Base-by-base conservation (phyloP, 2,113 vertebrate species). In the Eulemur rufifrons region DNA sequence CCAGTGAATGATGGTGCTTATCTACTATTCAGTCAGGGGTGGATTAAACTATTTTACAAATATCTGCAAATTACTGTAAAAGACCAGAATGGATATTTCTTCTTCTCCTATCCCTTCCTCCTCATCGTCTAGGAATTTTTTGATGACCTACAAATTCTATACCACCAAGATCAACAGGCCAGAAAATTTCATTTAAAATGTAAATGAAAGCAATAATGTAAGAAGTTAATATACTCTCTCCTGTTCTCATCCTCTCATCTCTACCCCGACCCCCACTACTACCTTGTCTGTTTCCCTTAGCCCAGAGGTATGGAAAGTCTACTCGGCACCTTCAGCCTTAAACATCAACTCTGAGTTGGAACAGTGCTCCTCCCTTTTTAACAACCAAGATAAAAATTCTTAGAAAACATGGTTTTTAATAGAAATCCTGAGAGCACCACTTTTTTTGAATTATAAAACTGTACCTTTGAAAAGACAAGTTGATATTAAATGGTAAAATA, bases 391-490 rank as follows among this genome's bases (percentile, higher is more conserved):
- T 95, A 97, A 94, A 98, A 98, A 97, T 77, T 95, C 94, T 95
- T 98, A 93, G 88, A 98, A 98, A 97, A 7, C 45, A 94, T 89
- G 89, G 50, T 94, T 98, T 97, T 71, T 92, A 98, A 98, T 96
- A 97, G 95, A 96, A 98, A 98, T 97, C 59, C 81, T 94, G 89
- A 97, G 61, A 94, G 97, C 87, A 97, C 95, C 59, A 32, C 78
- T 98, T 98, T 97, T 97, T 98, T 97, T 96, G 96, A 98, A 97
- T 97, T 96, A 97, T 97, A 98, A 98, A 98, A 98, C 88, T 97
- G 96, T 66, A 96, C 89, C 97, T 98, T 98, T 98, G 98, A 98
- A 98, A 98, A 98, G 97, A 96, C 96, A 98, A 98, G 97, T 98
- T 88, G 85, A 94, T 98, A 97, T 94, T 95, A 98, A 98, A 98